Evolutionary conservation across 2,113 vertebrate species (phyloP).

Genomic region (Scalopus aquaticus): DNA sequence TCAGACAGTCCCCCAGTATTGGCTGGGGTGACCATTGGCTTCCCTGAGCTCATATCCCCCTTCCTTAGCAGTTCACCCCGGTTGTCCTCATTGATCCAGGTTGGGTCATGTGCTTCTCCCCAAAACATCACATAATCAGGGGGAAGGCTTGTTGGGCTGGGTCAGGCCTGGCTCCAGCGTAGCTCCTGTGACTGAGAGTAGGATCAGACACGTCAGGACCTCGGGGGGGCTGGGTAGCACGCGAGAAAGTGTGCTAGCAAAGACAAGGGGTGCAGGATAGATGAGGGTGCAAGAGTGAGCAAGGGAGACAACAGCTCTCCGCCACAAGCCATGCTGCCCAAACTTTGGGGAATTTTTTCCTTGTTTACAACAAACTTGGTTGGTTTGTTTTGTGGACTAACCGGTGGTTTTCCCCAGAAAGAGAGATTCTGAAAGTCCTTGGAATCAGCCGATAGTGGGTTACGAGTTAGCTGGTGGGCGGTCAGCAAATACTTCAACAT

Average conservation of each 20-base stretch:
- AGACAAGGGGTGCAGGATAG: not conserved
- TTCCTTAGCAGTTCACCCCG: not conserved
- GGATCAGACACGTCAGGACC: not conserved
- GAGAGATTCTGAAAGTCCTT: not conserved
- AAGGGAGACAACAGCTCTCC: too few relatives aligned
- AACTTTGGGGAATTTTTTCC: not conserved
- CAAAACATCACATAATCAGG: too few relatives aligned
- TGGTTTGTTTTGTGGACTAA: not conserved
- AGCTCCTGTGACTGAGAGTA: not conserved
- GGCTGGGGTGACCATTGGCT: too few relatives aligned
- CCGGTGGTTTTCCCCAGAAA: not conserved
- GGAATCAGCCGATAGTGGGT: too few relatives aligned
- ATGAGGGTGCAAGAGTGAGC: not conserved
- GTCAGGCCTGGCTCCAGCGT: not conserved
- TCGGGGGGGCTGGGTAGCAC: too few relatives aligned
- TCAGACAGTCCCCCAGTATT: not conserved
- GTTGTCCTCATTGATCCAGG: not conserved
- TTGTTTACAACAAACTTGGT: not conserved
- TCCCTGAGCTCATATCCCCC: not conserved
- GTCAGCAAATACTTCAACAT: not conserved
- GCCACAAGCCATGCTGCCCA: fast-evolving
- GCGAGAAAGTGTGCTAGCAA: too few relatives aligned
- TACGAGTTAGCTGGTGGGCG: too few relatives aligned
- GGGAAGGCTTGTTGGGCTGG: not conserved
- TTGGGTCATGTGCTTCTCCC: not conserved